Evolutionary conservation across 2,888 invertebrate species (phyloP), one percentile per base, ranked within the genome.

Genomic region (Standfussiana lucernea): DNA sequence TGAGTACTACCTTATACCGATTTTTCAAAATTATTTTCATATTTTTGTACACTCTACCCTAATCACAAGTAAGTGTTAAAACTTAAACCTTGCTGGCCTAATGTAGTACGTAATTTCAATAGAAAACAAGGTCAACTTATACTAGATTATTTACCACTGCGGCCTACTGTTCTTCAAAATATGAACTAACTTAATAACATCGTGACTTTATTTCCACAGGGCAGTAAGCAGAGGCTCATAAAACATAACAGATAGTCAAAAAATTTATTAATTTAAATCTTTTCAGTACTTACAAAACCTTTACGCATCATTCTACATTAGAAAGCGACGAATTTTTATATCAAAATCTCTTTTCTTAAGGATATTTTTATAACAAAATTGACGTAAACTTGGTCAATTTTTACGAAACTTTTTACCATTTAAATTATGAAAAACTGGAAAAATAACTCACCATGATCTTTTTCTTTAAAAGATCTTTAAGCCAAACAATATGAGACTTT

Each of bases 331-430:
- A 47, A 5, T 7, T 47, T 47, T 47, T 21, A 7, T 47, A 47
- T 21, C 6, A 6, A 1, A 7, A 3, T 50, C 47, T 47, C 1
- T 47, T 47, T 21, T 21, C 45, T 21, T 45, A 45, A 18, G 45
- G 45, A 18, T 2, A 45, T 45, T 7, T 21, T 47, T 47, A 47
- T 3, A 10, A 21, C 47, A n/a, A 32, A 28, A 28, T 35, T 21
- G 10, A 35, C 24, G 56, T 42, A 35, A 75, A 73, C 73, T 56
- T 74, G 35, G 42, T 40, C 32, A 15, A 21, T 75, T 73, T 21
- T 15, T 21, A 35, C 32, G 15, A 53, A 56, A 53, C 32, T 50
- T 72, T 18, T 35, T 13, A 42, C 42, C 21, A 4, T 53, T n/a
- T 11, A 21, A 18, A 24, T 47, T 70, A 32, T n/a, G n/a, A n/a